These are phyloP conservation scores for Zaprionus gabonicus DNA, from an alignment of 1,140 invertebrate genomes.

Conservation along the genomic window DNA sequence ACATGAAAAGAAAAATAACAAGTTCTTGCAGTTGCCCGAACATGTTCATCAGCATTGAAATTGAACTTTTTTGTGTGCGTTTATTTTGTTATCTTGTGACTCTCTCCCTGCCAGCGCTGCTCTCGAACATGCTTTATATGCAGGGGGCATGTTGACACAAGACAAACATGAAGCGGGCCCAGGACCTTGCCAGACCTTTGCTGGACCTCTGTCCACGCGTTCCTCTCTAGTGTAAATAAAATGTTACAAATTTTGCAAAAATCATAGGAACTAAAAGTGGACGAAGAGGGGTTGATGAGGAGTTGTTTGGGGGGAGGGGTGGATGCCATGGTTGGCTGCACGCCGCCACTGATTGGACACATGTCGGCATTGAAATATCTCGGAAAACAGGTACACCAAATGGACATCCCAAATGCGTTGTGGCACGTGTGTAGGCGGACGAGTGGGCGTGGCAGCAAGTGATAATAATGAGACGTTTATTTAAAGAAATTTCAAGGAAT, in stretches of 20 bases:
- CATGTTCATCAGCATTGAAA: constrained; percentile 57
- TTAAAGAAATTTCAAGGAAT: constrained; percentile 44
- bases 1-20: constrained; percentile 59
- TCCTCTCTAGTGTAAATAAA: constrained; percentile 50
- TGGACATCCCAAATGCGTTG: constrained; percentile 22
- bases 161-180: constrained; percentile 38
- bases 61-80: constrained; percentile 45
- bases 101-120: background rate
- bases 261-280: constrained; percentile 4
- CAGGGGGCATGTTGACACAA: constrained; percentile 52
- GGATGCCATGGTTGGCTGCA: constrained; percentile 37
- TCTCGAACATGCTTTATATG: constrained; percentile 46
- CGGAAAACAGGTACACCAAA: constrained; percentile 45
- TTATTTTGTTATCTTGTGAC: constrained; percentile 12
- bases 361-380: constrained; percentile 53
- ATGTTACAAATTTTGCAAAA: constrained; percentile 59
- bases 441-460: background rate
- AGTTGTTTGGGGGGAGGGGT: background rate
- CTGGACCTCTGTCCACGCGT: background rate
- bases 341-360: constrained; percentile 53
- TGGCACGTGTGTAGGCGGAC: constrained; percentile 31
- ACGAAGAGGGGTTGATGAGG: background rate
- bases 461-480: constrained; percentile 56
- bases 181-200: background rate
- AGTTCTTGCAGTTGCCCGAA: constrained; percentile 11